phyloP scores from a whole-genome alignment of 1,140 invertebrate genomes.

The Drosophila nasuta region DNA sequence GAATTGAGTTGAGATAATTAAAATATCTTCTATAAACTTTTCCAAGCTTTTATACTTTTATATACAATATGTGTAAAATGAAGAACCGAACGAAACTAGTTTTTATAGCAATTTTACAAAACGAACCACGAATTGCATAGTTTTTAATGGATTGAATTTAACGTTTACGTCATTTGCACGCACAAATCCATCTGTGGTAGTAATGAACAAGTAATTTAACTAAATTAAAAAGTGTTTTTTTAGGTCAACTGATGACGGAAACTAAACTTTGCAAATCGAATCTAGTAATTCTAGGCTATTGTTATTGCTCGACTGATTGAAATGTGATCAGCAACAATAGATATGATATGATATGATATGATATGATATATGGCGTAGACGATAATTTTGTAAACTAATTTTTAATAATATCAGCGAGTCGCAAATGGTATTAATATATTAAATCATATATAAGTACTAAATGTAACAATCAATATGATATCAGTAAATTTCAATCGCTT shows the following conservation, averaged over 20 bases:
- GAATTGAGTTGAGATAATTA: conserved; percentile 55
- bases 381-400: conserved; percentile 75
- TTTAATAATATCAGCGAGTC: conserved; percentile 53
- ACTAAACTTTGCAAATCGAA: conserved; percentile 65
- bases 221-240: conserved; percentile 48
- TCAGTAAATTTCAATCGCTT: conserved; percentile 76
- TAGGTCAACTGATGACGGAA: conserved; percentile 69
- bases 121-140: conserved; percentile 78
- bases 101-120: conserved; percentile 83
- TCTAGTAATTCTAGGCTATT: conserved; percentile 52
- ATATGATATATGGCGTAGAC: conserved; percentile 32
- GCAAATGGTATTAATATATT: conserved; percentile 29
- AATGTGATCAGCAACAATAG: conserved; percentile 52
- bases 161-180: conserved; percentile 55
- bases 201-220: conserved; percentile 63
- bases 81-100: conserved; percentile 81
- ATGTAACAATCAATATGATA: conserved; percentile 34
- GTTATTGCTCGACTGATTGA: conserved; percentile 84
- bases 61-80: conserved; percentile 76
- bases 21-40: conserved; percentile 75
- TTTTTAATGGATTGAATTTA: conserved; percentile 78
- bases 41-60: conserved; percentile 82
- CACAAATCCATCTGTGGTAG: conserved; percentile 56
- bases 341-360: conserved; percentile 21
- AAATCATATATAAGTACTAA: conserved; percentile 24